Percentiles rank a stretch among this genome's conserved stretches.
These are phyloP conservation scores for Galagoides demidoff DNA, from an alignment of 2,797 vertebrate species.

Conservation along the genomic window DNA sequence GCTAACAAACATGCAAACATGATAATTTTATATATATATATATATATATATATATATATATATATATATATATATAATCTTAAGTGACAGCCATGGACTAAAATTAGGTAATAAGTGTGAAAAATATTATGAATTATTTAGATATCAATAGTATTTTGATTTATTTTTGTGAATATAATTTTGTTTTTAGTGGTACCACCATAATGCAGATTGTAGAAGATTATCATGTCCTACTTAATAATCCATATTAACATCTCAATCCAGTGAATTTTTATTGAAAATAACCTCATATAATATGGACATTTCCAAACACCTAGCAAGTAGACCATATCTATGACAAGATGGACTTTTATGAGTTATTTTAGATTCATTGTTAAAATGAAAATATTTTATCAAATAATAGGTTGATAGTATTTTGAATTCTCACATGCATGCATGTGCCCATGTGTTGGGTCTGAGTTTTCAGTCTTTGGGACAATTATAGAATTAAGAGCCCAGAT, in stretches of 20 bases:
- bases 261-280: background rate
- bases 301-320: background rate
- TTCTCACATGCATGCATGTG: background rate
- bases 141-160: background rate
- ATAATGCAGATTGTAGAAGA: background rate
- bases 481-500: background rate
- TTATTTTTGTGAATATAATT: background rate
- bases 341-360: background rate
- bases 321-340: background rate
- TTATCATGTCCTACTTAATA: background rate
- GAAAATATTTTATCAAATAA: constrained; percentile 29
- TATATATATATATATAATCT: background rate
- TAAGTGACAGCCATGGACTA: background rate
- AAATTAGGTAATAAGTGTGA: background rate
- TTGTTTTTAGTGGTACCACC: background rate
- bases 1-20: background rate
- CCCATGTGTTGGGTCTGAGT: background rate
- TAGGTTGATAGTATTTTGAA: background rate
- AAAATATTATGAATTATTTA: constrained; percentile 5
- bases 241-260: background rate
- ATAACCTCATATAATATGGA: background rate
- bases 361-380: background rate
- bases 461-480: background rate
- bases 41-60: background rate
- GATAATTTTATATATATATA: background rate